Conservation (phyloP, 2,888 invertebrate species). For the Muscina levida region DNA sequence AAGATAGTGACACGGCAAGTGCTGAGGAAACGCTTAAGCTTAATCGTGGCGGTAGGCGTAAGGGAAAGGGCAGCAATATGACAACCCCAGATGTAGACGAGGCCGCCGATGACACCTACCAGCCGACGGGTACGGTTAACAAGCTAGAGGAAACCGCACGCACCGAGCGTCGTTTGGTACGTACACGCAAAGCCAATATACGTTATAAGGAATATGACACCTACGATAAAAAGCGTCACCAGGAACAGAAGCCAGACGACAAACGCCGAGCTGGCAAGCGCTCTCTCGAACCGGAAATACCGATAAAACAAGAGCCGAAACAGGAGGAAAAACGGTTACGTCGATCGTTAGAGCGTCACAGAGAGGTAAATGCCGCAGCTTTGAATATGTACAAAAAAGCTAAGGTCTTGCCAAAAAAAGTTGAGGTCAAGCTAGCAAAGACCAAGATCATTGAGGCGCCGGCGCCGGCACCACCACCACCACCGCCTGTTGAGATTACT, state of each 20-base stretch:
- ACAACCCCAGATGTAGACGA: conserved; percentile 25
- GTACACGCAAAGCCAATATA: background rate
- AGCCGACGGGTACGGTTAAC: background rate
- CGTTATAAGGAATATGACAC: background rate
- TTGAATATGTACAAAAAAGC: conserved; percentile 10
- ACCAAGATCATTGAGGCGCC: conserved; percentile 5
- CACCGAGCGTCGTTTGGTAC: conserved; percentile 1
- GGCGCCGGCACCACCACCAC: background rate
- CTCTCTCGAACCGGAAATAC: background rate
- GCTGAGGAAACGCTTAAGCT: conserved; percentile 45
- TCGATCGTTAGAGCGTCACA: conserved; percentile 11
- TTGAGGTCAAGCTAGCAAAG: background rate
- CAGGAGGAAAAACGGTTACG: conserved; percentile 53
- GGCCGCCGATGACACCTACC: background rate
- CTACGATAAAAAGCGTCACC: background rate
- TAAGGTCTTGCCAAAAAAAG: conserved; percentile 14
- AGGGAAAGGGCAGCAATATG: conserved; percentile 14
- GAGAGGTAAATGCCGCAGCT: background rate
- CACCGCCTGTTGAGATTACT: background rate
- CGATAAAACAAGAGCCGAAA: background rate
- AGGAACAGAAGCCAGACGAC: too few relatives aligned
- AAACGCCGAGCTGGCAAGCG: background rate
- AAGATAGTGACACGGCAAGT: conserved; percentile 48
- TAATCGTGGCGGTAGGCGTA: conserved; percentile 2
- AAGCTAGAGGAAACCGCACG: background rate